Base-by-base conservation (phyloP, 2,888 invertebrate species). In the Rapana venosa region DNA sequence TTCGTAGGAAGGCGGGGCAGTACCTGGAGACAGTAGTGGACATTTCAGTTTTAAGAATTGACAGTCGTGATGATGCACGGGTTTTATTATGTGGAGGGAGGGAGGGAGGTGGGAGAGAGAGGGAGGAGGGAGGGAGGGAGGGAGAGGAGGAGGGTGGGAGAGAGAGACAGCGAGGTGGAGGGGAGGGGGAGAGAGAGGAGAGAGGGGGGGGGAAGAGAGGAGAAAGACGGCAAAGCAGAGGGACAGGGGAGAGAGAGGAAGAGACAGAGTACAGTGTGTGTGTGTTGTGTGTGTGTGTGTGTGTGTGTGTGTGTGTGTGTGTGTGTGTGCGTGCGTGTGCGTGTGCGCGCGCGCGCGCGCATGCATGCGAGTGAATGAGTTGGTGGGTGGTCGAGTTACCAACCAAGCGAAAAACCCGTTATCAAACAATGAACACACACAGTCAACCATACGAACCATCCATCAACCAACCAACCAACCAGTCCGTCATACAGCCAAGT, bases 261-360 rank as follows among this genome's bases (percentile, higher is more conserved):
- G 35, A 81, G 81, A 81, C 35, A 4, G 36, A 81, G 20, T n/a
- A 47, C 47, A 47, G 8, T n/a, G n/a, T n/a, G n/a, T n/a, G n/a
- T n/a, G n/a, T n/a, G n/a, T n/a, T n/a, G n/a, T n/a, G n/a, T n/a
- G n/a, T n/a, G n/a, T n/a, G 30, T 22, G 6, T 56, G 58, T 56
- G 58, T 58, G n/a, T 85, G 84, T 30, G n/a, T 85, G 47, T 22
- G 36, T 83, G 83, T 20, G 15, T 83, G 47, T 47, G 83, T 83
- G 47, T 47, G 20, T 83, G 83, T n/a, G 36, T 83, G 47, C 20
- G 20, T 83, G 47, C n/a, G 47, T 83, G 83, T n/a, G 83, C 47
- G 83, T 47, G 83, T 83, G 83, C 22, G 83, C 47, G 83, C 20
- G 83, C n/a, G 56, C 20, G 84, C n/a, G 36, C 20, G 47, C 32